Evolutionary conservation across 2,888 invertebrate species (phyloP).

Genomic region (Cephus sareptanus): DNA sequence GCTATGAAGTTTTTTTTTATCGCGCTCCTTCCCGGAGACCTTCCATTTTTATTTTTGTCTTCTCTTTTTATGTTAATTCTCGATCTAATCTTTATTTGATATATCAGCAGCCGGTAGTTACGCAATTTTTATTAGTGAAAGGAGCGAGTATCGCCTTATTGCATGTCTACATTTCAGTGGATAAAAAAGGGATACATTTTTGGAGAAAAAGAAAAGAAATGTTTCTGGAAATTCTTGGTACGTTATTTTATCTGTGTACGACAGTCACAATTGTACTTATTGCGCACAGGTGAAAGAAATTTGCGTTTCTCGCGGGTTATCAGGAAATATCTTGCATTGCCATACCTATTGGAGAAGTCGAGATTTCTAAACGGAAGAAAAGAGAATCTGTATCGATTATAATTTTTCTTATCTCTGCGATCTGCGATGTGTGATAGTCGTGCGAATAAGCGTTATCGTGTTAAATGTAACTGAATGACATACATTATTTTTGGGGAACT

Average conservation of each 20-base stretch:
- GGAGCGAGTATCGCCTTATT: neutral
- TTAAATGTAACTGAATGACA: neutral
- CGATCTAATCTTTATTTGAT: neutral
- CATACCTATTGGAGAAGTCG: neutral
- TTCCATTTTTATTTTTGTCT: neutral
- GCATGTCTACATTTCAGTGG: neutral
- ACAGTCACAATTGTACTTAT: neutral
- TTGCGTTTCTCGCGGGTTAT: neutral
- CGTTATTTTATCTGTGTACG: neutral
- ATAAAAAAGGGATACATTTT: neutral
- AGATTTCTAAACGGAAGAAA: neutral
- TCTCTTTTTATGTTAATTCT: neutral
- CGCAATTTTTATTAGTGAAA: neutral
- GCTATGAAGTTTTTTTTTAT: neutral
- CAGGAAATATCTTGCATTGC: neutral
- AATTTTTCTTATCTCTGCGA: neutral
- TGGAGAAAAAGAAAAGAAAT: neutral
- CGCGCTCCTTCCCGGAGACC: neutral
- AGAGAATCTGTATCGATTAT: neutral
- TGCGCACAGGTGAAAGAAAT: neutral
- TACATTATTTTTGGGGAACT: neutral
- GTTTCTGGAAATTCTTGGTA: neutral
- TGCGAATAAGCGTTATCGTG: neutral
- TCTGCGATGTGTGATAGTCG: neutral
- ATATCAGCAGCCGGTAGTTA: neutral